A percentile compares a stretch with the other conserved stretches of the same genome.
These are phyloP conservation scores for Rhinichthys klamathensis DNA, from an alignment of 2,113 vertebrate species.

Conservation along the genomic window DNA sequence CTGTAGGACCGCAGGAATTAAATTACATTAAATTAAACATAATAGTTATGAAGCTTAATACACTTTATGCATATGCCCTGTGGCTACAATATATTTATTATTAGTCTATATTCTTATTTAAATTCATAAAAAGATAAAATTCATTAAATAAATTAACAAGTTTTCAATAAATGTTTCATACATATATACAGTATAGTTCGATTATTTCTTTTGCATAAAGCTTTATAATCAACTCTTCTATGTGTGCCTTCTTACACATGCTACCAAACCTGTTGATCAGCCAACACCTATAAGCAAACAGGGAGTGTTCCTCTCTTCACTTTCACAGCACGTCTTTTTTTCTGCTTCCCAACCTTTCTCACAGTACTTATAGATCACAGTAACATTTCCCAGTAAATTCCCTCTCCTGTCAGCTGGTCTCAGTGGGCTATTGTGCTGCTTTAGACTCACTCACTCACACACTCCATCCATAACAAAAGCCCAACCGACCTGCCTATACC, in stretches of 20 bases:
- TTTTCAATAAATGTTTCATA: too few relatives aligned
- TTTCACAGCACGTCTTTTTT: neutral
- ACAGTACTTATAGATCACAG: constrained; percentile 24
- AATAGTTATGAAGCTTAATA: too few relatives aligned
- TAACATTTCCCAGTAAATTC: neutral
- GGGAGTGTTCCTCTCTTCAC: constrained; percentile 9
- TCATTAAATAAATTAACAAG: too few relatives aligned
- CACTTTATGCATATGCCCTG: too few relatives aligned
- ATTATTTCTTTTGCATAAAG: neutral
- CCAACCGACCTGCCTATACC: neutral
- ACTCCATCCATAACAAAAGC: neutral
- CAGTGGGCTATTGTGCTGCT: constrained; percentile 21
- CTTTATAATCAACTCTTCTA: neutral
- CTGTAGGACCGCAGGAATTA: too few relatives aligned
- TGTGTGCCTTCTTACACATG: neutral
- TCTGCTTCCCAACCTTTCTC: neutral
- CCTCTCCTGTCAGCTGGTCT: neutral
- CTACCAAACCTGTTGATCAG: constrained; percentile 34
- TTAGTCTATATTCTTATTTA: too few relatives aligned
- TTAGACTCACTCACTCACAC: constrained; percentile 25
- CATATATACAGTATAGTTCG: neutral
- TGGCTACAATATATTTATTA: too few relatives aligned
- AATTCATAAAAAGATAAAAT: too few relatives aligned
- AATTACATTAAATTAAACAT: too few relatives aligned
- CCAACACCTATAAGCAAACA: neutral